phyloP scores from a whole-genome alignment of 2,797 vertebrate genomes.

The Crenichthys baileyi region DNA sequence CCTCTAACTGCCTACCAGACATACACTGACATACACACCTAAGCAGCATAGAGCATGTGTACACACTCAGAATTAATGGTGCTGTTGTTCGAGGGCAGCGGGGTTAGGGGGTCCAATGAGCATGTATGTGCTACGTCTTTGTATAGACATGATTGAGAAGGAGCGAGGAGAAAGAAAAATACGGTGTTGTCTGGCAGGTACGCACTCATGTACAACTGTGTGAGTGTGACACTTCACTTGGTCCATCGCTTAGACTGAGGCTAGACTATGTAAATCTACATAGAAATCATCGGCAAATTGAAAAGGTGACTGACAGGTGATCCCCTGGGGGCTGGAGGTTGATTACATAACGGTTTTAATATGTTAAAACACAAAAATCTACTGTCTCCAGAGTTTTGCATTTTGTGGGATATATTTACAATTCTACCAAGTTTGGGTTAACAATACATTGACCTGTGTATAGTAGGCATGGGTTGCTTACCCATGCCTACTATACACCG shows the following conservation, averaged over 20 bases:
- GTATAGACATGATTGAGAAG: slow-evolving; percentile 20
- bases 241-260: slow-evolving; percentile 3
- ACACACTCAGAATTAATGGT: slow-evolving; percentile 67
- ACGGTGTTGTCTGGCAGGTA: slow-evolving; percentile 29
- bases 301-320: background rate
- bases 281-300: background rate
- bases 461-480: background rate
- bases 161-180: slow-evolving; percentile 16
- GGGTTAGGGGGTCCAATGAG: slow-evolving; percentile 42
- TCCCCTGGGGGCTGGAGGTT: background rate
- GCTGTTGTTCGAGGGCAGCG: slow-evolving; percentile 55
- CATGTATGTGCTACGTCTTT: slow-evolving; percentile 30
- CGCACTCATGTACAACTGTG: slow-evolving; percentile 2
- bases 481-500: too few relatives aligned
- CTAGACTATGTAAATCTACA: background rate
- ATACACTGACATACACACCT: slow-evolving; percentile 58
- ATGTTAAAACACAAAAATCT: background rate
- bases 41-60: slow-evolving; percentile 54
- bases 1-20: slow-evolving; percentile 80
- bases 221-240: background rate
- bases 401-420: background rate
- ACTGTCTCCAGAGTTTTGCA: background rate
- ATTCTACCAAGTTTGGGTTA: background rate
- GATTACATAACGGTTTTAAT: background rate
- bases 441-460: background rate